phyloP scores from a whole-genome alignment of 2,888 invertebrate genomes.

The Andrena praecox region DNA sequence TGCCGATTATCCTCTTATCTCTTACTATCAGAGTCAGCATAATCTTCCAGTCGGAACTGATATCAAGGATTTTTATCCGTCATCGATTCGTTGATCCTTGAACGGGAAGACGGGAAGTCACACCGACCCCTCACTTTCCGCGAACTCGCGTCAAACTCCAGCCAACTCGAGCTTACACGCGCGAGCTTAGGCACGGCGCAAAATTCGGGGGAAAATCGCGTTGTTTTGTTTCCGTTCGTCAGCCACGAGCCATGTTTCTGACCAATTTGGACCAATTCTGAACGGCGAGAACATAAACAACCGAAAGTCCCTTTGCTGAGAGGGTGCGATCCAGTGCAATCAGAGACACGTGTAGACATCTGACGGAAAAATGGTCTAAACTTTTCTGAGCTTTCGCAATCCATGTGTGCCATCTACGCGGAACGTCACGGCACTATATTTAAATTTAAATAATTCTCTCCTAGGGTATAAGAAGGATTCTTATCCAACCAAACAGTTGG shows the following conservation, averaged over 20 bases:
- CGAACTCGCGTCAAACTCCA: background rate
- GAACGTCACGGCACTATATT: background rate
- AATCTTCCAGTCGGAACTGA: constrained; percentile 28
- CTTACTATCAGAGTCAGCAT: constrained; percentile 68
- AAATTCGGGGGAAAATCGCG: constrained; percentile 14
- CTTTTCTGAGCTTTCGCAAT: no score
- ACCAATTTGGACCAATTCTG: background rate
- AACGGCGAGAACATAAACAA: constrained; percentile 39
- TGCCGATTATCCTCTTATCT: constrained; percentile 13
- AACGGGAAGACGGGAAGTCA: background rate
- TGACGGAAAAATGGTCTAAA: constrained; percentile 2
- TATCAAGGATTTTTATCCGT: constrained; percentile 30
- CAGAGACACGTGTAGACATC: constrained; percentile 29
- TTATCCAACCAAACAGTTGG: background rate
- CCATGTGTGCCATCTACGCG: constrained; percentile 3
- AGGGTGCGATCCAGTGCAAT: background rate
- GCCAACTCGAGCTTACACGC: background rate
- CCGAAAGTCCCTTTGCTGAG: background rate
- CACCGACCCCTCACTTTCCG: background rate
- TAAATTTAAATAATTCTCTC: background rate
- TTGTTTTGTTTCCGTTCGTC: constrained; percentile 43
- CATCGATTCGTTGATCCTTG: constrained; percentile 25
- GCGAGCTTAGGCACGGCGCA: background rate
- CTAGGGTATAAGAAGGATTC: background rate
- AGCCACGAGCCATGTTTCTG: background rate